A percentile compares a stretch with the other conserved stretches of the same genome.
Conservation (phyloP, 2,888 invertebrate genomes). For the Athrips mouffetella region DNA sequence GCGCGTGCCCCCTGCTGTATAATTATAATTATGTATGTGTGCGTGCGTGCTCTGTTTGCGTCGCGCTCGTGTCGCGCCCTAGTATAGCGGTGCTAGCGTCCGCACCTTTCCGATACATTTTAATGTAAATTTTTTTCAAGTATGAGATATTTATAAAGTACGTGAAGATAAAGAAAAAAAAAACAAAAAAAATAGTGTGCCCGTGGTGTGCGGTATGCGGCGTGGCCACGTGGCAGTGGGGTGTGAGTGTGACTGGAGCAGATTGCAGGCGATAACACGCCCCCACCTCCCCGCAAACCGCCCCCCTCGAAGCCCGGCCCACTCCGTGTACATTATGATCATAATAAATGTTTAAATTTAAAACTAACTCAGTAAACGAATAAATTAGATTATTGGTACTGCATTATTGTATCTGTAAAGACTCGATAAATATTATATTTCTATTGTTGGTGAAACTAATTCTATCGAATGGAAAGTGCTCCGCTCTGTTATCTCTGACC, state of each 20-base stretch:
- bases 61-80: conserved; percentile 37
- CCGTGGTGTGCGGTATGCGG: conserved; percentile 33
- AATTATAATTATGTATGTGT: conserved; percentile 34
- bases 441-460: conserved; percentile 73
- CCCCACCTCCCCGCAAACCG: conserved; percentile 42
- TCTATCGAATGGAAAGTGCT: conserved; percentile 69
- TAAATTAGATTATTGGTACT: conserved; percentile 75
- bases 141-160: conserved; percentile 77
- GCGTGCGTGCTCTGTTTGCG: conserved; percentile 43
- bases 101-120: conserved; percentile 67
- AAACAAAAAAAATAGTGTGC: conserved; percentile 61
- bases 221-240: conserved; percentile 12
- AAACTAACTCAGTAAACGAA: conserved; percentile 72
- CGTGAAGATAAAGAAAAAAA: conserved; percentile 69
- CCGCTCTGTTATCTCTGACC: conserved; percentile 74
- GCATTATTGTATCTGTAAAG: conserved; percentile 74
- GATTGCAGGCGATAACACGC: conserved; percentile 5
- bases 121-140: conserved; percentile 76
- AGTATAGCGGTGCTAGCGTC: conserved; percentile 44
- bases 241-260: background rate
- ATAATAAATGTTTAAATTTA: conserved; percentile 67
- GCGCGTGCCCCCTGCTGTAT: conserved; percentile 17
- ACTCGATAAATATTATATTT: conserved; percentile 75
- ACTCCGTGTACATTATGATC: conserved; percentile 56
- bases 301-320: conserved; percentile 15